These are phyloP conservation scores for Dinocampus coccinellae DNA, from an alignment of 2,888 invertebrate genomes.

Conservation along the genomic window DNA sequence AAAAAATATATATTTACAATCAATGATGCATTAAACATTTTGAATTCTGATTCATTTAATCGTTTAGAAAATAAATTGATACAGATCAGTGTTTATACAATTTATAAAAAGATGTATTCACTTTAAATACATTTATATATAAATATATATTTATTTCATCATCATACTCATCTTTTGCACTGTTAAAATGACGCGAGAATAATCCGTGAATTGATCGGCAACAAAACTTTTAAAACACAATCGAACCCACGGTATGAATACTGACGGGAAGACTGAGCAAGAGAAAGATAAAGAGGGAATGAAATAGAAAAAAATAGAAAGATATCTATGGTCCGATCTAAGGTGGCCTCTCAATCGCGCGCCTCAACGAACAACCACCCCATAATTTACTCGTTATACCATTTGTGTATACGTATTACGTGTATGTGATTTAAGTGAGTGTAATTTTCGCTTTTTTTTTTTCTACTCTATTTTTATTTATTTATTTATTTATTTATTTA, in stretches of 20 bases:
- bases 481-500: no score
- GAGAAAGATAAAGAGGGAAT: background rate
- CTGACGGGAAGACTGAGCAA: slow-evolving; percentile 44
- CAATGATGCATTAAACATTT: background rate
- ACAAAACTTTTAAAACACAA: slow-evolving; percentile 17
- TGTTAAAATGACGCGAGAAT: slow-evolving; percentile 15
- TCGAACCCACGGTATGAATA: slow-evolving; percentile 10
- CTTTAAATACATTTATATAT: background rate
- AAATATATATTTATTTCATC: background rate
- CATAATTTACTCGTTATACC: slow-evolving; percentile 68
- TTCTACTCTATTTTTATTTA: no score
- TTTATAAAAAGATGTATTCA: no score
- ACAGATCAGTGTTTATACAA: background rate
- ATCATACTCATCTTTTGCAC: slow-evolving; percentile 1
- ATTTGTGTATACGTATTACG: slow-evolving; percentile 37
- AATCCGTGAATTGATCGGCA: slow-evolving; percentile 20
- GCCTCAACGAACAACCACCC: slow-evolving; percentile 59
- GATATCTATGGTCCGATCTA: slow-evolving; percentile 30
- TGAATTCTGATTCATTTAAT: slow-evolving; percentile 8
- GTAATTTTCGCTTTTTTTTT: background rate
- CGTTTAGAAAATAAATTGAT: slow-evolving; percentile 6
- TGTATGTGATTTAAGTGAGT: background rate
- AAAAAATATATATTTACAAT: background rate
- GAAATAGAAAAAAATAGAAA: background rate
- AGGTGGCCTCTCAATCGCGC: slow-evolving; percentile 38